Evolutionary conservation across 2,888 invertebrate genomes (phyloP), one percentile per base, ranked within the genome.

Genomic region (Imbricaverruca yamaguchii): DNA sequence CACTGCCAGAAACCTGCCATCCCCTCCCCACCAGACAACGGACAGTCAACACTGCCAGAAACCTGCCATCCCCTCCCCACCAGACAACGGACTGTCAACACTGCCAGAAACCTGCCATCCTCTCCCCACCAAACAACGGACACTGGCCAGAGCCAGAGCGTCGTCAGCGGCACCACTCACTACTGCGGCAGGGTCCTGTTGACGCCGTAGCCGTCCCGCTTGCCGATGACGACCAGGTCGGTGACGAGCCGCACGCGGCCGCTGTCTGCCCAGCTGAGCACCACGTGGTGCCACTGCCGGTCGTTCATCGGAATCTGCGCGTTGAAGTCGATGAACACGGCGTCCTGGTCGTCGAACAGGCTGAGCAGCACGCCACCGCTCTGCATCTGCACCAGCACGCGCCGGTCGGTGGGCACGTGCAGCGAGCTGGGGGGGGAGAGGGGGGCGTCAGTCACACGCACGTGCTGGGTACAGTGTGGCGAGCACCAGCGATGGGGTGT

Each of bases 211-310:
- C 94, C 94, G 87, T 94, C 94, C 83, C 94, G 91, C 87, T 94
- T 95, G 87, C 95, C 97, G 59, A 97, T 95, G 84, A 97, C 95
- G 80, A 97, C 90, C 77, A 97, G 96, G 90, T 98, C 97, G n/a
- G 97, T 97, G 80, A 97, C 94, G 55, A 98, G 90, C 81, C 94
- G 94, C 78, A 97, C 89, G 86, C 93, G 93, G 39, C 96, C 96
- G 81, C 92, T 92, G 82, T 90, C 91, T 67, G 96, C 95, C 97
- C 97, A 97, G n/a, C 96, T 93, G 81, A 98, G 90, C 67, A 96
- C 95, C 59, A 97, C 92, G 86, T 97, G 96, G 89, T 97, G 97
- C 97, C 97, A 97, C 86, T 95, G 95, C 8, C 96, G 97, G 86
- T 97, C 97, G 86, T 97, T 97, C 39, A 97, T 93, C 0, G 95